A percentile compares a stretch with the other conserved stretches of the same genome.
Evolutionary conservation across 2,113 vertebrate genomes (phyloP).

Genomic region (Aspiorhynchus laticeps): DNA sequence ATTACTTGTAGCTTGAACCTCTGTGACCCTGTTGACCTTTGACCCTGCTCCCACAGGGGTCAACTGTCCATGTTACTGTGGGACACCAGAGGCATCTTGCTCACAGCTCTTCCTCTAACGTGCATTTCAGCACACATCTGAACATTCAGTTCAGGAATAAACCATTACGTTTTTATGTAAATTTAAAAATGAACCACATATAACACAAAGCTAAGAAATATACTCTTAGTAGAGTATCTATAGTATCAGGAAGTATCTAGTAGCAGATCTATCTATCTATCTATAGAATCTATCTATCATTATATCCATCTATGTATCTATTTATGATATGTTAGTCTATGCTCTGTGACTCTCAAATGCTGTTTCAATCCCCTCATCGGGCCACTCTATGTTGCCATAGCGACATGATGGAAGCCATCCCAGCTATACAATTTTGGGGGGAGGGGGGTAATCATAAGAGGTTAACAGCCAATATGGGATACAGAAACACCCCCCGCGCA

Average conservation of each 20-base stretch:
- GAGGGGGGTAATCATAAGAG: slow-evolving; percentile 30
- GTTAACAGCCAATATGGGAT: background rate
- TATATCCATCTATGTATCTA: background rate
- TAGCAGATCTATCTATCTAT: background rate
- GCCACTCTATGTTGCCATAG: slow-evolving; percentile 51
- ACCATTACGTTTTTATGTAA: background rate
- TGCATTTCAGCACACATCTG: slow-evolving; percentile 12
- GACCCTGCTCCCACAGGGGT: slow-evolving; percentile 23
- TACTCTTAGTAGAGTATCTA: background rate
- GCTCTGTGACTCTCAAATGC: background rate
- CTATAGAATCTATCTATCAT: background rate
- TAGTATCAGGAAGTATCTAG: too few species aligned
- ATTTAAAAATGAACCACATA: background rate
- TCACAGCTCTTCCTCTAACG: background rate
- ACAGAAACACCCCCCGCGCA: slow-evolving; percentile 4
- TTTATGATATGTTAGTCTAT: background rate
- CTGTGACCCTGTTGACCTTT: slow-evolving; percentile 27
- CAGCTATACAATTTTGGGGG: slow-evolving; percentile 29
- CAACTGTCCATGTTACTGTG: background rate
- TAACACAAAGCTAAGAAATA: background rate
- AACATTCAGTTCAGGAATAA: background rate
- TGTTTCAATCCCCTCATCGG: slow-evolving; percentile 37
- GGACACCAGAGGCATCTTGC: background rate
- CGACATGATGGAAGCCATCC: slow-evolving; percentile 33
- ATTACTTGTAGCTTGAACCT: slow-evolving; percentile 14